These are phyloP conservation scores for Drosophila auraria DNA, from an alignment of 1,140 invertebrate species.

Conservation along the genomic window DNA sequence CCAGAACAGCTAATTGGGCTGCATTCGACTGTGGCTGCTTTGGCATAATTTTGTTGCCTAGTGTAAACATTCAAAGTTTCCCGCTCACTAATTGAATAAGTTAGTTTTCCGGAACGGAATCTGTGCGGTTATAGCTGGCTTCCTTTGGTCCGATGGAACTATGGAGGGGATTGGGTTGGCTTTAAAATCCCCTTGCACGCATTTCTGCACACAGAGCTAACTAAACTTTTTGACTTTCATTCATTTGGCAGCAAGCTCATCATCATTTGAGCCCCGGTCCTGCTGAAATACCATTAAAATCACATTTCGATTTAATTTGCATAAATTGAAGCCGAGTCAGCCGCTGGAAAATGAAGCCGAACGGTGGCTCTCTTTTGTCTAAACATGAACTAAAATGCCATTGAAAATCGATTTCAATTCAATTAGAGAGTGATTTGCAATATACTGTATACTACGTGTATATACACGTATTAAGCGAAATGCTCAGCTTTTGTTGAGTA, in stretches of 20 bases:
- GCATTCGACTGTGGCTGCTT: neutral
- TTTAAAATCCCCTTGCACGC: slow-evolving; percentile 2
- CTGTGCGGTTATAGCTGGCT: slow-evolving; percentile 37
- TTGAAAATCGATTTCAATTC: slow-evolving; percentile 73
- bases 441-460: slow-evolving; percentile 23
- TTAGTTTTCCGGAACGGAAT: slow-evolving; percentile 46
- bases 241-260: slow-evolving; percentile 31
- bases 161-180: neutral
- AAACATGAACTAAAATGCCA: slow-evolving; percentile 40
- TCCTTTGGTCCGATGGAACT: slow-evolving; percentile 21
- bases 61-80: slow-evolving; percentile 32
- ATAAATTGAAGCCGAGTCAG: slow-evolving; percentile 62
- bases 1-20: slow-evolving; percentile 2
- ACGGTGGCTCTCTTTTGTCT: slow-evolving; percentile 2
- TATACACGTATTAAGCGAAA: slow-evolving; percentile 7
- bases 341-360: slow-evolving; percentile 33
- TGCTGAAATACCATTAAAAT: slow-evolving; percentile 70
- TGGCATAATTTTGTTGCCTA: slow-evolving; percentile 1
- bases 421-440: slow-evolving; percentile 68
- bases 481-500: slow-evolving; percentile 11
- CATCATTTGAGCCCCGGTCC: slow-evolving; percentile 29
- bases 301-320: slow-evolving; percentile 76
- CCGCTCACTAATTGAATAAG: slow-evolving; percentile 47
- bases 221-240: slow-evolving; percentile 46
- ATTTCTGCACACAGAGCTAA: slow-evolving; percentile 18